Evolutionary conservation across 1,140 invertebrate genomes (phyloP), one percentile per base, ranked within the genome.

Genomic region (Leptinotarsa defecta): DNA sequence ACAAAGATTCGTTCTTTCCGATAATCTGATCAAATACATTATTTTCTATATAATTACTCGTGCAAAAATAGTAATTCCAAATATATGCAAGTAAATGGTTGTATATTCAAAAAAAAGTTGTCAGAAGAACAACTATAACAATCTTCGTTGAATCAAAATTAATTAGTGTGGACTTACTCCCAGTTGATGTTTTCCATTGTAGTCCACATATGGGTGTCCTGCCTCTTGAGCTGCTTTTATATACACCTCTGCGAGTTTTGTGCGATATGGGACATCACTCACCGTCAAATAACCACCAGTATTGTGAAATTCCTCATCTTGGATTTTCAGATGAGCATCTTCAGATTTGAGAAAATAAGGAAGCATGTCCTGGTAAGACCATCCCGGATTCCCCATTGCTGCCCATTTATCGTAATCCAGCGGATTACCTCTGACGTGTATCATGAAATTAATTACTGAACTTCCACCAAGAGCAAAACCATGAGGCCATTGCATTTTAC

Each of bases 121-220:
- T 43, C 0, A 43, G 2, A 43, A 43, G 34, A 43, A 43, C 8
- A 11, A 43, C 34, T 43, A 11, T 11, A 43, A 43, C 8, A 43
- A 43, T 43, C 8, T 43, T 43, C 11, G 8, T 8, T 43, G 34
- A 43, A 43, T 43, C 1, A 43, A 43, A 43, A 43, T 43, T 43
- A 2, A 43, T 43, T 2, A 11, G 8, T 43, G 8, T 11, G 3
- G 11, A 43, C 34, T 74, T 68, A 79, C 96, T 0, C 95, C 94
- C 13, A 94, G 91, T 84, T 97, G 95, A 72, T 92, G 91, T 74
- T 94, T 93, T 13, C 96, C 96, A 84, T 98, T 97, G 71, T 96
- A 93, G 81, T 97, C 96, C 2, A 90, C 87, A 77, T 88, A 79
- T 27, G 89, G 88, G 80, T 91, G 90, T 57, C 94, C 94, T 82